phyloP scores from a whole-genome alignment of 2,888 invertebrate genomes.

The Eugnorisma glareosa region DNA sequence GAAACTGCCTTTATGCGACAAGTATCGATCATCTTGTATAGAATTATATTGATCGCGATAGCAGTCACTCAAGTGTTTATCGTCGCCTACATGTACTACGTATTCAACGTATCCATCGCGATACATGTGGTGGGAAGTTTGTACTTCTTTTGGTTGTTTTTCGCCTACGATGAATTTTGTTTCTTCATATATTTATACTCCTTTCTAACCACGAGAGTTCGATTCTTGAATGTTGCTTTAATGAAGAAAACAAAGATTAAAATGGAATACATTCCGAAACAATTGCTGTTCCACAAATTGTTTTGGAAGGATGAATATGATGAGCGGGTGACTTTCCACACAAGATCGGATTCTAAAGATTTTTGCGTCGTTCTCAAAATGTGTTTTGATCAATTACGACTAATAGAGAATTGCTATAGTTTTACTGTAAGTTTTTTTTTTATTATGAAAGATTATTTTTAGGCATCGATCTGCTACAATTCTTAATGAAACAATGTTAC shows the following conservation, averaged over 20 bases:
- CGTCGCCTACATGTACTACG: slow-evolving; percentile 66
- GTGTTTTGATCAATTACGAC: slow-evolving; percentile 71
- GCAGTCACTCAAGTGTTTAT: slow-evolving; percentile 60
- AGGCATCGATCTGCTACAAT: neutral
- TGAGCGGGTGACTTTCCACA: slow-evolving; percentile 73
- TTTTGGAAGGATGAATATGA: slow-evolving; percentile 78
- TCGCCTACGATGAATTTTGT: slow-evolving; percentile 73
- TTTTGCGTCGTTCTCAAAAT: slow-evolving; percentile 72
- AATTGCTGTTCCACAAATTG: slow-evolving; percentile 72
- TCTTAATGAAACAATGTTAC: slow-evolving; percentile 3
- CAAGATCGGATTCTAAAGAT: slow-evolving; percentile 66
- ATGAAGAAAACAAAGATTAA: slow-evolving; percentile 76
- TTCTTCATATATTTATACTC: slow-evolving; percentile 68
- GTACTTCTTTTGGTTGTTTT: slow-evolving; percentile 73
- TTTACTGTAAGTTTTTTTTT: slow-evolving; percentile 74
- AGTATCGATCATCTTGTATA: slow-evolving; percentile 63
- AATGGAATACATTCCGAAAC: slow-evolving; percentile 74
- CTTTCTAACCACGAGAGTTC: slow-evolving; percentile 73
- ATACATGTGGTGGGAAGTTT: slow-evolving; percentile 68
- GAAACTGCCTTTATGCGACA: slow-evolving; percentile 81
- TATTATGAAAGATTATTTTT: neutral
- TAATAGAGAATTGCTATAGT: slow-evolving; percentile 69
- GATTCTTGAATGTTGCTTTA: slow-evolving; percentile 80
- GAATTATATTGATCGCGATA: slow-evolving; percentile 53
- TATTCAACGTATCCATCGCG: slow-evolving; percentile 66